Evolutionary conservation across 2,888 invertebrate species (phyloP).

Genomic region (Heliconius charithonia): DNA sequence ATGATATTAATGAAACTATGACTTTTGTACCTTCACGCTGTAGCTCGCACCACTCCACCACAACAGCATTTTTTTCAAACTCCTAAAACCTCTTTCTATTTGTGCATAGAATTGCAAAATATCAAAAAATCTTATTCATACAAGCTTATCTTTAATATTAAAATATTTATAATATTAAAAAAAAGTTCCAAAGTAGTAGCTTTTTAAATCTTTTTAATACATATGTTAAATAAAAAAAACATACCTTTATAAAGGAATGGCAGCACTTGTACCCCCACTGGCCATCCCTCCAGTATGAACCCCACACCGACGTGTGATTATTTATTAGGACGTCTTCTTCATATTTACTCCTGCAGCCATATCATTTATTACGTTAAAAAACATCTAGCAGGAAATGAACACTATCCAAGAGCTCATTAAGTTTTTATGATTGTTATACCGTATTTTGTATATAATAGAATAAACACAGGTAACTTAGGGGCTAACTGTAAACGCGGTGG

Average conservation of each 20-base stretch:
- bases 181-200: too few relatives aligned
- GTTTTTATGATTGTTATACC: too few relatives aligned
- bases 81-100: neutral
- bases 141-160: too few relatives aligned
- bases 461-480: neutral
- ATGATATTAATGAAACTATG: too few relatives aligned
- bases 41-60: too few relatives aligned
- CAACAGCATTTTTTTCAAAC: too few relatives aligned
- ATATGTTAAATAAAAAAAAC: slow-evolving; percentile 4
- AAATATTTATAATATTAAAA: too few relatives aligned
- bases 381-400: neutral
- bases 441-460: too few relatives aligned
- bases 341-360: slow-evolving; percentile 88
- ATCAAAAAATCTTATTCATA: too few relatives aligned
- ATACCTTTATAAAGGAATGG: slow-evolving; percentile 92
- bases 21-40: too few relatives aligned
- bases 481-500: neutral
- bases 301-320: slow-evolving; percentile 98
- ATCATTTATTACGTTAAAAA: neutral
- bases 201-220: too few relatives aligned
- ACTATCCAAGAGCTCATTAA: too few relatives aligned
- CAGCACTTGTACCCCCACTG: slow-evolving; percentile 99
- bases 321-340: slow-evolving; percentile 96
- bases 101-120: neutral
- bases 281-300: slow-evolving; percentile 96